These are phyloP conservation scores for Sylvietta virens DNA, from an alignment of 2,113 vertebrate species.

Conservation along the genomic window DNA sequence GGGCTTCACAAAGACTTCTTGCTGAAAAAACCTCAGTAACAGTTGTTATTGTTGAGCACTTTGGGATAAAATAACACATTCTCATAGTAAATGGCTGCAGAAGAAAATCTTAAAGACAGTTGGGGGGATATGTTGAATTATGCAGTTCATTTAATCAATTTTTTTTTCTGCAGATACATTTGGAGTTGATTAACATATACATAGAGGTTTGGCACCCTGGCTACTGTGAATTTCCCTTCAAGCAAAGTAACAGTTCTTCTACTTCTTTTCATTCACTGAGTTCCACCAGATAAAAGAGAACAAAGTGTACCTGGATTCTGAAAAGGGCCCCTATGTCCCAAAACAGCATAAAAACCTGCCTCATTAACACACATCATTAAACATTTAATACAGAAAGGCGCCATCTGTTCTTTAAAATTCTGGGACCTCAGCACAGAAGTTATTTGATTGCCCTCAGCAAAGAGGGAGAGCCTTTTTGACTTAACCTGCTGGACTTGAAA, in stretches of 20 bases:
- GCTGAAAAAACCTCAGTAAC: not conserved
- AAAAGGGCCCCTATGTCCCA: not conserved
- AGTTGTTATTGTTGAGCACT: not conserved
- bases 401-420: slow-evolving; percentile 27
- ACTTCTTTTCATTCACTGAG: not conserved
- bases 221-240: not conserved
- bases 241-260: slow-evolving; percentile 28
- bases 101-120: not conserved
- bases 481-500: not conserved
- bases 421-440: not conserved
- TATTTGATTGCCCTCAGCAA: not conserved
- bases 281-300: not conserved
- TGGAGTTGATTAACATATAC: slow-evolving; percentile 1
- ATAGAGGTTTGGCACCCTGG: not conserved
- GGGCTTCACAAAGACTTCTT: not conserved
- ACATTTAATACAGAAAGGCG: not conserved
- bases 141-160: not conserved
- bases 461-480: not conserved
- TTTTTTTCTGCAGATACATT: slow-evolving; percentile 30
- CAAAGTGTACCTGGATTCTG: not conserved
- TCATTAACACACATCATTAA: slow-evolving; percentile 35
- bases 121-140: not conserved
- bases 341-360: not conserved
- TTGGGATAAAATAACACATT: not conserved
- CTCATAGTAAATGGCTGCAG: not conserved